phyloP scores from a whole-genome alignment of 2,797 vertebrate genomes.

The Periophthalmus magnuspinnatus region DNA sequence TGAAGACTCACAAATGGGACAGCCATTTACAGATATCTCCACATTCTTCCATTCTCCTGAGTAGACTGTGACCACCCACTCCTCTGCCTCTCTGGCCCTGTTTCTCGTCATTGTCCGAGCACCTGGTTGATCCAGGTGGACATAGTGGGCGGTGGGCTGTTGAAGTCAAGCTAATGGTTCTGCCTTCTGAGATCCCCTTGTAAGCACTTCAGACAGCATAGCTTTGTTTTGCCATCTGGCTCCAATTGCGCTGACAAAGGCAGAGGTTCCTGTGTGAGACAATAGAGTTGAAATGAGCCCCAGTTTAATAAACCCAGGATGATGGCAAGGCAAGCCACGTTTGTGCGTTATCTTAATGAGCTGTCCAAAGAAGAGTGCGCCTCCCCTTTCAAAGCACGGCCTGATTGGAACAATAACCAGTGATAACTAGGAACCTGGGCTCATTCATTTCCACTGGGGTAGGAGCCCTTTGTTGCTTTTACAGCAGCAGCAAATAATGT shows the following conservation, averaged over 20 bases:
- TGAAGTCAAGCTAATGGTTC: slow-evolving; percentile 67
- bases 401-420: slow-evolving; percentile 76
- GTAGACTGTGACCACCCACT: slow-evolving; percentile 19
- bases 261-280: slow-evolving; percentile 70
- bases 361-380: slow-evolving; percentile 69
- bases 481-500: slow-evolving; percentile 62
- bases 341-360: slow-evolving; percentile 81
- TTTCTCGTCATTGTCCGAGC: slow-evolving; percentile 25
- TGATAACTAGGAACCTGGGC: slow-evolving; percentile 70
- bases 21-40: not conserved
- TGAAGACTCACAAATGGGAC: not conserved
- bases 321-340: slow-evolving; percentile 70
- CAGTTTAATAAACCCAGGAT: slow-evolving; percentile 75
- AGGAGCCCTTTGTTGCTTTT: slow-evolving; percentile 64
- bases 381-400: slow-evolving; percentile 69
- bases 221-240: slow-evolving; percentile 79
- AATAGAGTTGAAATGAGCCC: slow-evolving; percentile 74
- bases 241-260: slow-evolving; percentile 75
- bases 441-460: slow-evolving; percentile 61
- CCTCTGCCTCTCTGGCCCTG: not conserved
- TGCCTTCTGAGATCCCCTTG: slow-evolving; percentile 63
- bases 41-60: slow-evolving; percentile 11
- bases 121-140: slow-evolving; percentile 68
- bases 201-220: slow-evolving; percentile 65
- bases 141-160: slow-evolving; percentile 50